Base-by-base conservation (phyloP, 2,888 invertebrate genomes). In the Nymphalis c-album region DNA sequence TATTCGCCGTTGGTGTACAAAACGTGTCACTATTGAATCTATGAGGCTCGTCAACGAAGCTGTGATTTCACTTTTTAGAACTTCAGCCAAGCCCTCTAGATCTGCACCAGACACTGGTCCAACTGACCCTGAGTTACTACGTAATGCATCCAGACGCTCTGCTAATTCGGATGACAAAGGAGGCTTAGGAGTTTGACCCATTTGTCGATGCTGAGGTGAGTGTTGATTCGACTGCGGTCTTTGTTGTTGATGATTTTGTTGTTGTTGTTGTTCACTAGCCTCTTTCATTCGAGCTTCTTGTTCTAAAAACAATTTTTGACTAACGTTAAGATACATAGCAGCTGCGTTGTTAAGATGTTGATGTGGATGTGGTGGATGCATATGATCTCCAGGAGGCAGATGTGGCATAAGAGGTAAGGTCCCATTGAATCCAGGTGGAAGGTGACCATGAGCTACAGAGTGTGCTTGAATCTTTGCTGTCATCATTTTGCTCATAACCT, bases 1-100 rank as follows among this genome's bases (percentile, higher is more conserved):
- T 75, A 94, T 94, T 74, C 96, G 94, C 72, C 96, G 94, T 85
- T 97, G 97, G 76, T 97, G 96, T 71, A 96, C 95, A 81, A 96
- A 97, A 76, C 97, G 94, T 40, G 96, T 95, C 71, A 98, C 94
- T 70, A 98, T 96, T 22, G 96, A 96, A 86, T 98, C 98, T 75
- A 98, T 96, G 57, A 98, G 93, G 75, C 95, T 96, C 20, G 96
- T 95, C 57, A 98, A 88, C 1, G 97, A 97, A 48, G 96, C 94
- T 31, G 96, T 95, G 74, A 98, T 96, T 92, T 98, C 98, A 63
- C 95, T 95, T 90, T 98, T 98, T 7, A 99, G 93, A 65, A 96
- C 95, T 80, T 98, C 97, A n/a, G 98, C 97, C 62, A 99, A 93
- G 64, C 96, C 96, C 83, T 98, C 97, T 8, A 98, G 92, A 80